Evolutionary conservation across 2,797 vertebrate species (phyloP), one percentile per base, ranked within the genome.

Genomic region (Propithecus deckenii): DNA sequence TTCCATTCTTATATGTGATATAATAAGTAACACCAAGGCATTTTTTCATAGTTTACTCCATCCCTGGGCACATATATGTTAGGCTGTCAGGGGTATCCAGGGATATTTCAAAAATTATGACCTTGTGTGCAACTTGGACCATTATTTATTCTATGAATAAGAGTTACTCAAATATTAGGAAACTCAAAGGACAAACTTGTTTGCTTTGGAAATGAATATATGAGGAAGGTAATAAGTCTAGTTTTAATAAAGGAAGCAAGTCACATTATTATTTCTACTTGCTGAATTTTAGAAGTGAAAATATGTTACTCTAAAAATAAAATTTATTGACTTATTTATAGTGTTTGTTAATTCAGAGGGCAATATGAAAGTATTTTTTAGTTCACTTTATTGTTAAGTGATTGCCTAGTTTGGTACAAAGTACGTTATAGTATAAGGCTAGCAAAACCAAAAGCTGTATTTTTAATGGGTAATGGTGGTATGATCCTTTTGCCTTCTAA

Each of bases 201-300:
- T 89, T 76, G 38, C 32, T 93, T 92, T 86, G 63, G 57, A 38
- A 90, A 86, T 75, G 46, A 14, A 41, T 67, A 23, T 38, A 38
- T 79, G 46, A 84, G 23, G 87, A 93, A 71, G 17, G 25, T 30
- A 52, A 28, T 32, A 28, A 75, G 41, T 87, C 17, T 50, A 7
- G 25, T 13, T 91, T 93, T 91, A 38, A 55, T 87, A 83, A 84
- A 93, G 87, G 23, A 95, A 83, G 30, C 55, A 93, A 74, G 71
- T 93, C 63, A 81, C 46, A 5, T 76, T n/a, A 72, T 67, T 80
- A 52, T 55, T 61, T 61, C 67, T 38, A 69, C 83, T 67, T 89
- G 80, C 28, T 69, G 30, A 75, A 85, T 75, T 95, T 80, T 75
- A 81, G 20, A 75, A 92, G 41, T 80, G 17, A 80, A 84, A 95